Evolutionary conservation across 2,113 vertebrate species (phyloP).

Genomic region (Alouatta palliata): DNA sequence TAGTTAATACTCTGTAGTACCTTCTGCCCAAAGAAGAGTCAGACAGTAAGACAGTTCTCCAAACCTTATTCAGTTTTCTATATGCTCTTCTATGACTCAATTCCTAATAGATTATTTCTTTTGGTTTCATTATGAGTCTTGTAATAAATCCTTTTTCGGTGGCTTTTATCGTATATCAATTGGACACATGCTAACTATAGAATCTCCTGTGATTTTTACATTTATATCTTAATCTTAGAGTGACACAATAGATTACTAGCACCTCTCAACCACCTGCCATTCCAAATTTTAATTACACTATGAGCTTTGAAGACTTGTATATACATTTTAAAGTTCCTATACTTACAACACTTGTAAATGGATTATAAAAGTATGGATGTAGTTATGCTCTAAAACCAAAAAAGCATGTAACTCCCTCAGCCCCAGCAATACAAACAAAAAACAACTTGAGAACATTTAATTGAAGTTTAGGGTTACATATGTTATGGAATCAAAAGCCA

Average conservation of each 20-base stretch:
- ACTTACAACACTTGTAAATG: neutral
- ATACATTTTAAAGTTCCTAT: neutral
- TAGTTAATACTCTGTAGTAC: neutral
- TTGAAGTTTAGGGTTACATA: neutral
- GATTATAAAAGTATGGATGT: neutral
- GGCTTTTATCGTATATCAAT: neutral
- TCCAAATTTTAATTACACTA: constrained; percentile 18
- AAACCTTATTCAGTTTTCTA: neutral
- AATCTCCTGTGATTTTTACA: neutral
- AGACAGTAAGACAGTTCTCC: neutral
- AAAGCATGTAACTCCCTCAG: neutral
- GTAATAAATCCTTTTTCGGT: neutral
- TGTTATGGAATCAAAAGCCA: neutral
- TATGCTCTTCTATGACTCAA: neutral
- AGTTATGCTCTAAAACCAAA: neutral
- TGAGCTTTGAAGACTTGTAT: neutral
- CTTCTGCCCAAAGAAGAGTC: neutral
- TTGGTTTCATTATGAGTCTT: neutral
- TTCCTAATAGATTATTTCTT: neutral
- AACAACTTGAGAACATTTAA: neutral
- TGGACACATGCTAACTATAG: neutral
- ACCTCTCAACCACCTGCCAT: neutral
- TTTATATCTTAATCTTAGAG: constrained; percentile 40
- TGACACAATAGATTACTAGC: neutral
- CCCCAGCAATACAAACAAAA: no score